Percentiles rank a stretch among this genome's conserved stretches.
phyloP scores from a whole-genome alignment of 2,113 vertebrate genomes.

The Melanotaenia duboulayi region DNA sequence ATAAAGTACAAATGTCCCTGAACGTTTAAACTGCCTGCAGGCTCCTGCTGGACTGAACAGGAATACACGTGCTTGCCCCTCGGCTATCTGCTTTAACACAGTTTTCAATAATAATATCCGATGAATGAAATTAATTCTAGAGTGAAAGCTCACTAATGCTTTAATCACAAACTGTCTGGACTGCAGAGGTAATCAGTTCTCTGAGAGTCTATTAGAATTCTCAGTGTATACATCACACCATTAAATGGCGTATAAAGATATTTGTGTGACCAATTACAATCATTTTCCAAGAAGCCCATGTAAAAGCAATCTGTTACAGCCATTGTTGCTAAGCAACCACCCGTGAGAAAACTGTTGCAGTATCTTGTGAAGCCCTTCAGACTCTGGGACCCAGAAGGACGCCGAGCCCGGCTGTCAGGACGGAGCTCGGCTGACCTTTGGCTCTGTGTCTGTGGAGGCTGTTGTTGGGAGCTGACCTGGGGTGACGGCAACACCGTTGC shows the following conservation, averaged over 20 bases:
- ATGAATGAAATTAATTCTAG: slow-evolving; percentile 17
- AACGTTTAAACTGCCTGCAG: slow-evolving; percentile 20
- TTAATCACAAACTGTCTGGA: slow-evolving; percentile 36
- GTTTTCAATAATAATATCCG: slow-evolving; percentile 25
- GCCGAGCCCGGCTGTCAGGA: slow-evolving; percentile 21
- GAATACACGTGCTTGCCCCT: slow-evolving; percentile 8
- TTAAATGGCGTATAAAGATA: slow-evolving; percentile 28
- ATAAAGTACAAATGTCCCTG: slow-evolving; percentile 19
- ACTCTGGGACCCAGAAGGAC: slow-evolving; percentile 19
- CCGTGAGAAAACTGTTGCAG: slow-evolving; percentile 28
- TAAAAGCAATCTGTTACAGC: slow-evolving; percentile 40
- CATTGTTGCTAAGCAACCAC: slow-evolving; percentile 65
- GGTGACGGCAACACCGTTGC: slow-evolving; percentile 89
- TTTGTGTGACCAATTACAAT: slow-evolving; percentile 49
- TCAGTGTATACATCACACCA: slow-evolving; percentile 8
- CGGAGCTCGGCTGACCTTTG: slow-evolving; percentile 10
- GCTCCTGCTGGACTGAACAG: slow-evolving; percentile 8
- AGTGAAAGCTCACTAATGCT: slow-evolving; percentile 11
- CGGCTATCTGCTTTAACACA: slow-evolving; percentile 16
- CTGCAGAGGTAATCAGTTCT: slow-evolving; percentile 7
- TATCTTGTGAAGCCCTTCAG: slow-evolving; percentile 20
- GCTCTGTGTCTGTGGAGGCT: slow-evolving; percentile 10
- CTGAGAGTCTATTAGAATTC: slow-evolving; percentile 16
- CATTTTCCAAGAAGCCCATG: slow-evolving; percentile 9
- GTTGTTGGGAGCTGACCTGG: slow-evolving; percentile 86